These are phyloP conservation scores for Zeugodacus cucurbitae DNA, from an alignment of 1,140 invertebrate species.

Conservation along the genomic window DNA sequence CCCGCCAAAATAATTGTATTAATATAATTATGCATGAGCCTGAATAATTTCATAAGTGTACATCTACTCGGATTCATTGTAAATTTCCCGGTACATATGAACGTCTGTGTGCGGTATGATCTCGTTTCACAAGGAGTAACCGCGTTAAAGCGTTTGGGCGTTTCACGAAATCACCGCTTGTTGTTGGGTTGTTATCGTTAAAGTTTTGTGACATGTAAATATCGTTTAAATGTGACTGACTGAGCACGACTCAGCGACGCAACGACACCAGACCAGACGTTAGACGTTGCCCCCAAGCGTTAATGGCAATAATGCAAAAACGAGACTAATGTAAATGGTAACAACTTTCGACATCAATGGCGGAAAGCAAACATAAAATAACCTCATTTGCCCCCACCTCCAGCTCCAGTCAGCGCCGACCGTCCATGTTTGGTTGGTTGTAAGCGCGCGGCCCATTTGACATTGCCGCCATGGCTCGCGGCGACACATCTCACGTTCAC, in stretches of 20 bases:
- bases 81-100: too few relatives aligned
- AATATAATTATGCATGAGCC: too few relatives aligned
- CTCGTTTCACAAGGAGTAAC: too few relatives aligned
- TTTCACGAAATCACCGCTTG: neutral
- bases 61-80: too few relatives aligned
- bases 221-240: conserved; percentile 31
- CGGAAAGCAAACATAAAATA: neutral
- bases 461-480: conserved; percentile 9
- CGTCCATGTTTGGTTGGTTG: neutral
- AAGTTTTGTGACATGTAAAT: conserved; percentile 34
- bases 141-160: neutral
- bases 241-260: neutral
- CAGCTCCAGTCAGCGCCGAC: neutral
- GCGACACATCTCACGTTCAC: neutral
- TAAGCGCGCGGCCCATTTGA: neutral
- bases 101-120: too few relatives aligned
- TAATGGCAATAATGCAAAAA: conserved; percentile 17
- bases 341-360: conserved; percentile 26
- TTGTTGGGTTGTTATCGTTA: conserved; percentile 2
- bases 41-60: too few relatives aligned
- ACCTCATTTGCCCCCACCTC: neutral
- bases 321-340: conserved; percentile 9
- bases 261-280: neutral
- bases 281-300: neutral
- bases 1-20: too few relatives aligned